Evolutionary conservation across 2,797 vertebrate genomes (phyloP).

Genomic region (Sarcophilus harrisii): DNA sequence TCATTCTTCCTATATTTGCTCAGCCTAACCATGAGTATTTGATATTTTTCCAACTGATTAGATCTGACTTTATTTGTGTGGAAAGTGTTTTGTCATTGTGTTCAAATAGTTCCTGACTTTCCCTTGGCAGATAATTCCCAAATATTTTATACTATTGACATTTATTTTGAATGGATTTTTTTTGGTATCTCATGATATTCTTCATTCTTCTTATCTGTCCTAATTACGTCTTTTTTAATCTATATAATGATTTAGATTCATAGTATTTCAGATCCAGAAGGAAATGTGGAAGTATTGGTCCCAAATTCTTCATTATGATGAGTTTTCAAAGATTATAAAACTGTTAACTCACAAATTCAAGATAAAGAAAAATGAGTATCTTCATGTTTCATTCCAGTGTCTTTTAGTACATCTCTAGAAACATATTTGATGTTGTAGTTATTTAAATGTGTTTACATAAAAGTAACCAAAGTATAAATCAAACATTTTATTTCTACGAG

Average conservation of each 20-base stretch:
- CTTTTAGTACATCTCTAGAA: neutral
- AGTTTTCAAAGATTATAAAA: neutral
- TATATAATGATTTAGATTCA: neutral
- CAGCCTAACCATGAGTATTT: too few relatives aligned
- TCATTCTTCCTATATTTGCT: too few relatives aligned
- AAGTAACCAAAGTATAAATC: neutral
- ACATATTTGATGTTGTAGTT: neutral
- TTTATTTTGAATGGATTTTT: too few relatives aligned
- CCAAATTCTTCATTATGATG: neutral
- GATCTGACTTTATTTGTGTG: too few relatives aligned
- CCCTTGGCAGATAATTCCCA: too few relatives aligned
- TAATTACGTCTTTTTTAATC: neutral
- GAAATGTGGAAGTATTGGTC: neutral
- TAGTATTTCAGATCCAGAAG: neutral
- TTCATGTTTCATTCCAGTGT: neutral
- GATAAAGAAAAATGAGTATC: neutral
- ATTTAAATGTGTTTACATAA: neutral
- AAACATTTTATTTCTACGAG: neutral
- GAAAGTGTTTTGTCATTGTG: too few relatives aligned
- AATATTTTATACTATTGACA: too few relatives aligned
- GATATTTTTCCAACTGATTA: too few relatives aligned
- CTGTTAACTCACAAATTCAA: neutral
- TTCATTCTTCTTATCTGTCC: neutral
- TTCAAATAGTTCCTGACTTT: too few relatives aligned
- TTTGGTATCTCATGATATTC: neutral